Evolutionary conservation across 2,797 vertebrate genomes (phyloP).

Genomic region (Poeciliopsis paucimaculata): DNA sequence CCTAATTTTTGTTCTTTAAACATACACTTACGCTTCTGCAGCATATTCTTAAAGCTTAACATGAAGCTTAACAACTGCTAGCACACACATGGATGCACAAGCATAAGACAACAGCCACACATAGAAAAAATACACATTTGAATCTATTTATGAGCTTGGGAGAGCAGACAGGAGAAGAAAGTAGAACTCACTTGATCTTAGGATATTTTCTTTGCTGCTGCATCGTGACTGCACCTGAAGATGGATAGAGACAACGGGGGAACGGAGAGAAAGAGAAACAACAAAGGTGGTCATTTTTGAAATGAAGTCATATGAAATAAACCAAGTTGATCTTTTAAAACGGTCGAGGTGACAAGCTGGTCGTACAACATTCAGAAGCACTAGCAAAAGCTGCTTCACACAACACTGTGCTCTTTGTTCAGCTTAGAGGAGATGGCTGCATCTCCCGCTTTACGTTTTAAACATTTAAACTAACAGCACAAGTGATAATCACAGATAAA

Average conservation of each 20-base stretch:
- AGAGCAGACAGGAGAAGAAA: slow-evolving; percentile 11
- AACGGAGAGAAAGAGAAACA: slow-evolving; percentile 45
- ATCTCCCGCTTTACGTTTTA: slow-evolving; percentile 53
- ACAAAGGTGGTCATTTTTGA: slow-evolving; percentile 57
- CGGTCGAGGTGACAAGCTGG: slow-evolving; percentile 64
- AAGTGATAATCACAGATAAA: slow-evolving; percentile 53
- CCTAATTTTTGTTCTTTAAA: slow-evolving; percentile 74
- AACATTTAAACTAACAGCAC: slow-evolving; percentile 44
- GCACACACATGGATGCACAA: slow-evolving; percentile 54
- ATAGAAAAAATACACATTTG: slow-evolving; percentile 27
- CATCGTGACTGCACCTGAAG: slow-evolving; percentile 97
- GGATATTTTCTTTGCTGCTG: slow-evolving; percentile 99
- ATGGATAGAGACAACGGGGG: slow-evolving; percentile 70
- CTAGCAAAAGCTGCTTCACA: slow-evolving; percentile 62
- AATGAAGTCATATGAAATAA: slow-evolving; percentile 55
- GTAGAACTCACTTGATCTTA: slow-evolving; percentile 95
- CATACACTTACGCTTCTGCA: slow-evolving; percentile 64
- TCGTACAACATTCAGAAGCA: slow-evolving; percentile 65
- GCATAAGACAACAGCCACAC: slow-evolving; percentile 28
- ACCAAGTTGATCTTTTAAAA: slow-evolving; percentile 57
- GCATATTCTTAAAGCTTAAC: slow-evolving; percentile 68
- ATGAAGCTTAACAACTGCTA: slow-evolving; percentile 70
- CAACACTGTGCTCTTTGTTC: slow-evolving; percentile 74
- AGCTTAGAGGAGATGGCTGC: slow-evolving; percentile 64
- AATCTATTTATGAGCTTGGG: slow-evolving; percentile 30